Percentiles rank a stretch among this genome's conserved stretches.
Conservation (phyloP, 2,113 vertebrate species). For the Pteropus alecto region DNA sequence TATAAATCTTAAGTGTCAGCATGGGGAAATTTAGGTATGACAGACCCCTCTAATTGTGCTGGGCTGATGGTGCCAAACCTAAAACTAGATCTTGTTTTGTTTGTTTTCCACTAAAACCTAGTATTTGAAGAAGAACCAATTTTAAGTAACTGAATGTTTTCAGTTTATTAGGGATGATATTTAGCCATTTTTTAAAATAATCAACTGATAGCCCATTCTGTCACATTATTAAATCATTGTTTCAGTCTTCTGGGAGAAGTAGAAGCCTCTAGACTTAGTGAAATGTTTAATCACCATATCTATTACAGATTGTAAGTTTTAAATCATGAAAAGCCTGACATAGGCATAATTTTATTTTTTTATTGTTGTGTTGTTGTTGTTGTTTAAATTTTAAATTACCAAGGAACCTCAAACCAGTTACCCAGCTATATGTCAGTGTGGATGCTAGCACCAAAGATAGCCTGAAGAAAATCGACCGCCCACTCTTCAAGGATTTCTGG, state of each 20-base stretch:
- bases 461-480: conserved; percentile 94
- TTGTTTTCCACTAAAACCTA: neutral
- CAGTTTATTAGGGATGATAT: neutral
- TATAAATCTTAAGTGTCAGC: neutral
- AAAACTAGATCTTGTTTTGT: neutral
- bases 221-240: neutral
- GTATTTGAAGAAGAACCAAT: neutral
- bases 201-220: neutral
- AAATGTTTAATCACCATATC: neutral
- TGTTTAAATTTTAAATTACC: neutral
- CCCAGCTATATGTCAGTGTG: conserved; percentile 96
- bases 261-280: neutral
- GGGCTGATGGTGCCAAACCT: neutral
- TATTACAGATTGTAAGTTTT: neutral
- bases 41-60: neutral
- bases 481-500: conserved; percentile 99
- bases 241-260: neutral
- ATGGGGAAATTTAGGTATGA: neutral
- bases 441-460: conserved; percentile 96
- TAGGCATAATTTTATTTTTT: neutral
- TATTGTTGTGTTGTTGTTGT: neutral
- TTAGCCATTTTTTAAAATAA: neutral
- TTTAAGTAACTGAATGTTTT: conserved; percentile 8
- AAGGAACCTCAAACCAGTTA: conserved; percentile 93
- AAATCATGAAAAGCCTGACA: neutral